These are phyloP conservation scores for Heliconius melpomene DNA, from an alignment of 1,140 invertebrate genomes.

Conservation along the genomic window DNA sequence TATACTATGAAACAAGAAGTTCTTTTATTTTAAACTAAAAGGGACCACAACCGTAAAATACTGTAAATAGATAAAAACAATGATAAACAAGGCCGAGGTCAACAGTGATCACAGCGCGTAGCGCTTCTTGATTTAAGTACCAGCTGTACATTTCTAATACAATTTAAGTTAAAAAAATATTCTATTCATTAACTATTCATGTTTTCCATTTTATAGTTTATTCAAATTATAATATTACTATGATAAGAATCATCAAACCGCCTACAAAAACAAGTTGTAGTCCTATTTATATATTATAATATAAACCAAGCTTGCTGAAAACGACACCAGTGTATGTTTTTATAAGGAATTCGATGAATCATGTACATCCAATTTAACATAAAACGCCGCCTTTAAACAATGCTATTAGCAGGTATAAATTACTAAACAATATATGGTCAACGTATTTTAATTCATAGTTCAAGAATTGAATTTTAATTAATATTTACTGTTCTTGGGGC, in stretches of 20 bases:
- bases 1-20: neutral
- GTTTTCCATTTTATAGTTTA: neutral
- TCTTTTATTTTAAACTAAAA: constrained; percentile 8
- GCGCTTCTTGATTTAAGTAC: constrained; percentile 27
- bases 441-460: constrained; percentile 9
- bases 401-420: neutral
- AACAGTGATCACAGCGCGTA: constrained; percentile 26
- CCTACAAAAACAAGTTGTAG: neutral
- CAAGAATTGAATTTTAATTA: neutral
- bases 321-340: neutral
- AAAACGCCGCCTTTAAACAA: neutral
- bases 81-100: constrained; percentile 58
- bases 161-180: constrained; percentile 5
- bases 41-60: constrained; percentile 18
- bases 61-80: constrained; percentile 32
- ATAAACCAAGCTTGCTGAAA: neutral
- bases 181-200: neutral
- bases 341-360: neutral
- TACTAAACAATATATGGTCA: neutral
- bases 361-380: neutral
- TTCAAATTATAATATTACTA: neutral
- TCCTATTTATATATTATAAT: neutral
- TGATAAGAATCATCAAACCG: neutral
- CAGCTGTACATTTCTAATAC: neutral
- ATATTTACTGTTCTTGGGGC: no score